These are phyloP conservation scores for Hypanus sabinus DNA, from an alignment of 2,113 vertebrate genomes.

Conservation along the genomic window DNA sequence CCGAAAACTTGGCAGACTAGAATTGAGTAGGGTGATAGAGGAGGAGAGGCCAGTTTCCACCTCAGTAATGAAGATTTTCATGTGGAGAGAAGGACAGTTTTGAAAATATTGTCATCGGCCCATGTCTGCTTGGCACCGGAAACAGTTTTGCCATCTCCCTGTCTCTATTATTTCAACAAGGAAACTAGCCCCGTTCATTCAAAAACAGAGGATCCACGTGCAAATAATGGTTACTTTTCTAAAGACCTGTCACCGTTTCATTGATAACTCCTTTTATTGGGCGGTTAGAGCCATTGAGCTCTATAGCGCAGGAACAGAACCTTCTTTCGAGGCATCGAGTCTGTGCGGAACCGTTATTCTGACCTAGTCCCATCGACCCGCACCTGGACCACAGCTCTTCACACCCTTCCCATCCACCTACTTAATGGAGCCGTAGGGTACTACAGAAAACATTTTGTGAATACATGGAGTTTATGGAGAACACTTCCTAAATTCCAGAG, in stretches of 20 bases:
- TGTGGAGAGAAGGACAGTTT: neutral
- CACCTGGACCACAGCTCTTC: no score
- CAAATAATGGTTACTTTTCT: neutral
- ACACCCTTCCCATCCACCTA: no score
- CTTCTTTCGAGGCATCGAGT: no score
- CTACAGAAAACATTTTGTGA: no score
- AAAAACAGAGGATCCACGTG: neutral
- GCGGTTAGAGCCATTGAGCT: no score
- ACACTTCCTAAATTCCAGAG: neutral
- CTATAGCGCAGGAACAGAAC: no score
- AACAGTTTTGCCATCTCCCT: neutral
- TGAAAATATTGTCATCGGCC: neutral
- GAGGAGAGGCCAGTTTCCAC: neutral
- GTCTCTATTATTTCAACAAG: neutral
- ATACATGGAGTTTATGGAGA: neutral
- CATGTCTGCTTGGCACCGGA: neutral
- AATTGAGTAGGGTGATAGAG: neutral
- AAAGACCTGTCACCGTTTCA: neutral
- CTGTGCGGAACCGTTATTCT: no score
- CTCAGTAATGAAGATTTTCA: neutral
- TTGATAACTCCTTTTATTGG: neutral
- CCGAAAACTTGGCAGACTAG: neutral
- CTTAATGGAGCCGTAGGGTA: no score
- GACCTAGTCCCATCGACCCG: no score
- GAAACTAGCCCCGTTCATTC: no score